Conservation (phyloP, 1,140 invertebrate genomes). For the Cydia amplana region DNA sequence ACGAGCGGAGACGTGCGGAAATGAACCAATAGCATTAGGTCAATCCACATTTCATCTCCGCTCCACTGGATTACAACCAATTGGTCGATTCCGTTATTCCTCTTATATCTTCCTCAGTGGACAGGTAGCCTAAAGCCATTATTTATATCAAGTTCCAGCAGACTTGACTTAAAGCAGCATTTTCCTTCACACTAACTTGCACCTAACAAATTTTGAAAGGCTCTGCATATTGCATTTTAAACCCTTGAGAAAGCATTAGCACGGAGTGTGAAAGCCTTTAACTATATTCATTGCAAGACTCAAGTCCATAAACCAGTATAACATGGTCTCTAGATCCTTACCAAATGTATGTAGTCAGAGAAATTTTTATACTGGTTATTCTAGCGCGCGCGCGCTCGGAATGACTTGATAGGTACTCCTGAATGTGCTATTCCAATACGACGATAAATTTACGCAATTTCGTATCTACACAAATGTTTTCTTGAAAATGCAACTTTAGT, state of each 20-base stretch:
- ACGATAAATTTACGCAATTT: background rate
- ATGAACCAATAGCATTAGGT: too few species aligned
- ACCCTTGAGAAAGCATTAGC: background rate
- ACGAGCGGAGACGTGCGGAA: too few species aligned
- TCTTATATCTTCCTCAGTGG: too few species aligned
- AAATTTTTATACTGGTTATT: background rate
- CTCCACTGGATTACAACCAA: too few species aligned
- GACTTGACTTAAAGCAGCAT: too few species aligned
- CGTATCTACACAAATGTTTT: background rate
- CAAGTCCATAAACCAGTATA: background rate
- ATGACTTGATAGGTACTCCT: background rate
- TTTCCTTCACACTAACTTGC: too few species aligned
- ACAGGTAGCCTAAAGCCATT: too few species aligned
- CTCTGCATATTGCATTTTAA: constrained; percentile 4
- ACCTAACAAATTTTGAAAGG: background rate
- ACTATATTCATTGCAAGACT: background rate
- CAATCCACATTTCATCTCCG: too few species aligned
- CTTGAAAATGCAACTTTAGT: background rate
- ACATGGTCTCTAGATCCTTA: background rate
- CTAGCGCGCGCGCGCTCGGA: background rate
- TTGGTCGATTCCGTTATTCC: too few species aligned
- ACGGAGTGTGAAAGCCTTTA: background rate
- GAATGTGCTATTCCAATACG: background rate
- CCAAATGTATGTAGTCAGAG: background rate
- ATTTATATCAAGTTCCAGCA: too few species aligned